Conservation (phyloP, 2,888 invertebrate genomes). For the Leptinotarsa tumamoca region DNA sequence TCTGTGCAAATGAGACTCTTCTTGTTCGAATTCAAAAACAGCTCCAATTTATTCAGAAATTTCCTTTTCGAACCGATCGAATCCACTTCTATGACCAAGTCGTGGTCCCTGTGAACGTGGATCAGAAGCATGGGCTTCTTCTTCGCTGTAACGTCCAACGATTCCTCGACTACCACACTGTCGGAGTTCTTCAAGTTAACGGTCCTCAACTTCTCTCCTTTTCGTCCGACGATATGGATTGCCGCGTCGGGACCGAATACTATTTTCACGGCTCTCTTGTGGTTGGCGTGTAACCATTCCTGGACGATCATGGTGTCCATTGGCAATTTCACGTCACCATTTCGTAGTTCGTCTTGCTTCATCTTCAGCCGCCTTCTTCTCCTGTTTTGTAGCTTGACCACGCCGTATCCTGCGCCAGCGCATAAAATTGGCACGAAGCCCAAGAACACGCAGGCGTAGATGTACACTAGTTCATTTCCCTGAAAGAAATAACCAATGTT, state of each 20-base stretch:
- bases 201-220: conserved; percentile 89
- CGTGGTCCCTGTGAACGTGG: conserved; percentile 89
- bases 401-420: conserved; percentile 91
- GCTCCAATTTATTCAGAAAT: conserved; percentile 88
- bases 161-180: conserved; percentile 87
- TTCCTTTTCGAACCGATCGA: conserved; percentile 83
- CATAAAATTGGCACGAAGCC: conserved; percentile 93
- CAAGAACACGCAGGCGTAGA: conserved; percentile 92
- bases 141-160: conserved; percentile 80
- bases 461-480: conserved; percentile 97
- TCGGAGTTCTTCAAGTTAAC: conserved; percentile 83
- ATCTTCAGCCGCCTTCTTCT: conserved; percentile 84
- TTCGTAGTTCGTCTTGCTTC: conserved; percentile 78
- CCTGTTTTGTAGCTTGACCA: conserved; percentile 91
- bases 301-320: conserved; percentile 94
- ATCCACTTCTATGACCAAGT: conserved; percentile 92
- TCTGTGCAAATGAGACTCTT: conserved; percentile 82
- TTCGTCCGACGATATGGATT: conserved; percentile 88
- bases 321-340: conserved; percentile 72
- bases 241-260: conserved; percentile 91
- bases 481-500: conserved; percentile 64
- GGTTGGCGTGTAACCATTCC: conserved; percentile 94
- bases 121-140: conserved; percentile 86
- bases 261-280: conserved; percentile 88
- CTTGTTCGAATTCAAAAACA: conserved; percentile 85